These are phyloP conservation scores for Chloromyia formosa DNA, from an alignment of 2,888 invertebrate genomes.

Conservation along the genomic window DNA sequence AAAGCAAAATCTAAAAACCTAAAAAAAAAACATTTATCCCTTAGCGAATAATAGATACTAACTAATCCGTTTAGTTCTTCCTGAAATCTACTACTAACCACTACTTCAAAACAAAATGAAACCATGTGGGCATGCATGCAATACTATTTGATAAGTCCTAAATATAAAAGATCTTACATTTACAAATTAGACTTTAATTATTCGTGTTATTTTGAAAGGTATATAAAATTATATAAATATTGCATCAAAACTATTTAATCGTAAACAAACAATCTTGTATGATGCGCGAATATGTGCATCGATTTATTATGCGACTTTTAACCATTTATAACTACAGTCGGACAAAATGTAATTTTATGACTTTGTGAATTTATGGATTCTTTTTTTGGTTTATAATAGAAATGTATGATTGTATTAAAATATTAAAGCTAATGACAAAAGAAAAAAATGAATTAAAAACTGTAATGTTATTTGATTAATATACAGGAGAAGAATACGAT, in stretches of 20 bases:
- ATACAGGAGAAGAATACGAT: slow-evolving; percentile 35
- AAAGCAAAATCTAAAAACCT: background rate
- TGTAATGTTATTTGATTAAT: slow-evolving; percentile 10
- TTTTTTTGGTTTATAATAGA: background rate
- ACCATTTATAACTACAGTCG: no score
- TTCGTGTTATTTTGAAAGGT: background rate
- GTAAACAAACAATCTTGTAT: no score
- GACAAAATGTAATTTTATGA: no score
- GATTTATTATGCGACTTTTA: no score
- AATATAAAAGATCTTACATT: slow-evolving; percentile 6
- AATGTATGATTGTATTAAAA: background rate
- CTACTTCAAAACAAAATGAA: background rate
- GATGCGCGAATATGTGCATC: no score
- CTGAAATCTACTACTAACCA: no score
- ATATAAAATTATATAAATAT: no score
- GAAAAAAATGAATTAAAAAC: background rate
- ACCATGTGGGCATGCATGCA: slow-evolving; percentile 35
- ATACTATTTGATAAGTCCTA: slow-evolving; percentile 33
- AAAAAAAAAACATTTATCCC: background rate
- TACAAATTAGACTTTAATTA: background rate
- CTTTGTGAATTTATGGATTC: background rate
- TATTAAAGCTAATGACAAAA: no score
- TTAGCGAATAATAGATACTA: background rate
- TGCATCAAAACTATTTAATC: no score
- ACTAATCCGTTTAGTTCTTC: no score